Evolutionary conservation across 2,797 vertebrate species (phyloP).

Genomic region (Lates japonicus): DNA sequence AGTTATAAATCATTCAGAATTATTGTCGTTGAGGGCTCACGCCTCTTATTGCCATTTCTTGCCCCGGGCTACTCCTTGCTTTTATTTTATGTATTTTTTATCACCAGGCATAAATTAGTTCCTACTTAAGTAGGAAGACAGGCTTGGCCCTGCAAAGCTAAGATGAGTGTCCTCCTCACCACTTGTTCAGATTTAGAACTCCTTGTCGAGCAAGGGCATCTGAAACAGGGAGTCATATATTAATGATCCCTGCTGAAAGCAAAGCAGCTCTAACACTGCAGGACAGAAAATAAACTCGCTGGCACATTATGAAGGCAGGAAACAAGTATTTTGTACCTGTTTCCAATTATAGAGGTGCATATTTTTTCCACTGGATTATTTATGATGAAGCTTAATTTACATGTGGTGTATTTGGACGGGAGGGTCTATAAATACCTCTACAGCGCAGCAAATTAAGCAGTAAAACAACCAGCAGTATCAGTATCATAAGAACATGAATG

Average conservation of each 20-base stretch:
- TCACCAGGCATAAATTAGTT: slow-evolving; percentile 80
- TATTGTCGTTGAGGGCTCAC: slow-evolving; percentile 53
- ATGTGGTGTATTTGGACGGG: slow-evolving; percentile 39
- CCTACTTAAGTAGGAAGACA: slow-evolving; percentile 65
- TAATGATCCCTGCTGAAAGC: slow-evolving; percentile 65
- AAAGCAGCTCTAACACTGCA: slow-evolving; percentile 49
- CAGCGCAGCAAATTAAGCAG: slow-evolving; percentile 54
- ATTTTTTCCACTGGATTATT: slow-evolving; percentile 59
- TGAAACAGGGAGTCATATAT: slow-evolving; percentile 65
- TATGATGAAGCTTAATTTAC: slow-evolving; percentile 69
- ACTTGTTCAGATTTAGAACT: slow-evolving; percentile 70
- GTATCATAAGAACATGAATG: slow-evolving; percentile 20
- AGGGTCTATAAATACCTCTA: slow-evolving; percentile 71
- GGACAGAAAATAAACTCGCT: slow-evolving; percentile 51
- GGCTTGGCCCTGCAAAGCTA: slow-evolving; percentile 47
- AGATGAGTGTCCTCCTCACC: slow-evolving; percentile 70
- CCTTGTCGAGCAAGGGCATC: slow-evolving; percentile 73
- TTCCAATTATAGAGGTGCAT: slow-evolving; percentile 58
- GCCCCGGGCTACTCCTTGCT: slow-evolving; percentile 68
- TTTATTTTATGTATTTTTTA: slow-evolving; percentile 84
- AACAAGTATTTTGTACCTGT: slow-evolving; percentile 65
- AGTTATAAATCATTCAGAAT: slow-evolving; percentile 71
- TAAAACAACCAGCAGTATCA: slow-evolving; percentile 60
- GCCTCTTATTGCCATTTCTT: slow-evolving; percentile 71
- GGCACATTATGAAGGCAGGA: slow-evolving; percentile 45